A percentile compares a stretch with the other conserved stretches of the same genome.
phyloP scores from a whole-genome alignment of 1,140 invertebrate genomes.

The Melitaea cinxia region DNA sequence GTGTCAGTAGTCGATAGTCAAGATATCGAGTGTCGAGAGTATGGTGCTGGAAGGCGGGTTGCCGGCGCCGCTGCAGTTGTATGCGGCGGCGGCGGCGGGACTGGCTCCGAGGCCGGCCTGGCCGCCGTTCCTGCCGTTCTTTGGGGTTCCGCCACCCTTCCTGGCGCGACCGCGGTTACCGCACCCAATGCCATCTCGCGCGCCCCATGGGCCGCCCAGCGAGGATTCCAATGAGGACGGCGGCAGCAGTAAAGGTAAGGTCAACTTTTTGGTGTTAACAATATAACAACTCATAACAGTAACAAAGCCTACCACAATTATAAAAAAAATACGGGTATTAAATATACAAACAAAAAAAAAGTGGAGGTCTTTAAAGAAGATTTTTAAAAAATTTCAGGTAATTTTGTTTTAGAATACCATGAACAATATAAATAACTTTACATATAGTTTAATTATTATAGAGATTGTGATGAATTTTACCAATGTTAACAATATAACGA shows the following conservation, averaged over 20 bases:
- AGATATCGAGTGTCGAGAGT: constrained; percentile 53
- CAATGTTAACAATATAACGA: no score
- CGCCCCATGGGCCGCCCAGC: constrained; percentile 79
- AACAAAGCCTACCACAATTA: no score
- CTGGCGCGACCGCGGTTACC: constrained; percentile 68
- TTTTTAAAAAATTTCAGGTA: no score
- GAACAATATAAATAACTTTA: no score
- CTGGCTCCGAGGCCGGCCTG: constrained; percentile 81
- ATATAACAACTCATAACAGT: neutral
- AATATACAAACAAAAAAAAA: no score
- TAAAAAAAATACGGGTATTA: no score
- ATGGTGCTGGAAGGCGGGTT: constrained; percentile 78
- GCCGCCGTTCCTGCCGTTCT: constrained; percentile 82
- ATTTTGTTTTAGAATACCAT: no score
- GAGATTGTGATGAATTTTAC: no score
- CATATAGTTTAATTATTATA: no score
- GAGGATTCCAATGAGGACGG: constrained; percentile 83
- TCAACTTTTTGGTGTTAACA: neutral
- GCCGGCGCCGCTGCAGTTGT: constrained; percentile 82
- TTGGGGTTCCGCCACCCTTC: constrained; percentile 81
- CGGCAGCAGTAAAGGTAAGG: constrained; percentile 77
- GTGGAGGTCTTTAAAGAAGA: no score
- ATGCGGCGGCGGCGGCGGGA: constrained; percentile 82
- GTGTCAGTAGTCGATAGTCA: constrained; percentile 51
- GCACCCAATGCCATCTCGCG: constrained; percentile 60